Percentiles rank a stretch among this genome's conserved stretches.
These are phyloP conservation scores for Rhagophthalmus giganteus DNA, from an alignment of 2,888 invertebrate species.

Conservation along the genomic window DNA sequence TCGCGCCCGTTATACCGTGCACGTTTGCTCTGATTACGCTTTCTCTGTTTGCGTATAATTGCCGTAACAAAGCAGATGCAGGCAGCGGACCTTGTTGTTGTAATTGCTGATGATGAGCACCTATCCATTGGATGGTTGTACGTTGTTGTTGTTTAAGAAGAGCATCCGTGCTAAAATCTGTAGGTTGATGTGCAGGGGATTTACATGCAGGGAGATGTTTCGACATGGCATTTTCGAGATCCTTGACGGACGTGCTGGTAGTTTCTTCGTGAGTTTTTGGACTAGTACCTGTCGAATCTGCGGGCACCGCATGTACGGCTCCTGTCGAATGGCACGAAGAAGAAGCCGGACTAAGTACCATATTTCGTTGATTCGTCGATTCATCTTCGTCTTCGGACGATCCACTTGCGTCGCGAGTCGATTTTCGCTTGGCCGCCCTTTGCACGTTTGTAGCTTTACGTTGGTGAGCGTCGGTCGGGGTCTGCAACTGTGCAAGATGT, in stretches of 20 bases:
- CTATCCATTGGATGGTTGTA: slow-evolving; percentile 92
- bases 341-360: slow-evolving; percentile 64
- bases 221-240: slow-evolving; percentile 95
- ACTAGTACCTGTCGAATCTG: slow-evolving; percentile 51
- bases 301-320: slow-evolving; percentile 58
- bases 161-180: slow-evolving; percentile 87
- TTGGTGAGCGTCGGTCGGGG: slow-evolving; percentile 45
- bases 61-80: slow-evolving; percentile 85
- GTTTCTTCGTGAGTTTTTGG: slow-evolving; percentile 57
- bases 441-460: slow-evolving; percentile 49
- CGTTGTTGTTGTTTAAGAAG: slow-evolving; percentile 79
- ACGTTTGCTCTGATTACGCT: slow-evolving; percentile 93
- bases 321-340: slow-evolving; percentile 66
- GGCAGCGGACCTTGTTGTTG: slow-evolving; percentile 67
- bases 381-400: slow-evolving; percentile 59
- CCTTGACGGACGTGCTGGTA: slow-evolving; percentile 74
- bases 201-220: slow-evolving; percentile 79
- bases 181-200: slow-evolving; percentile 69
- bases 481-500: slow-evolving; percentile 59
- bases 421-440: slow-evolving; percentile 66
- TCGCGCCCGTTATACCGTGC: slow-evolving; percentile 60
- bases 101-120: slow-evolving; percentile 73
- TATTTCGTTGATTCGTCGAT: slow-evolving; percentile 47
- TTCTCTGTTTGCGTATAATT: slow-evolving; percentile 90
- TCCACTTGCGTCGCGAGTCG: slow-evolving; percentile 57